Conservation (phyloP, 2,888 invertebrate genomes). For the Epistrophe grossulariae region DNA sequence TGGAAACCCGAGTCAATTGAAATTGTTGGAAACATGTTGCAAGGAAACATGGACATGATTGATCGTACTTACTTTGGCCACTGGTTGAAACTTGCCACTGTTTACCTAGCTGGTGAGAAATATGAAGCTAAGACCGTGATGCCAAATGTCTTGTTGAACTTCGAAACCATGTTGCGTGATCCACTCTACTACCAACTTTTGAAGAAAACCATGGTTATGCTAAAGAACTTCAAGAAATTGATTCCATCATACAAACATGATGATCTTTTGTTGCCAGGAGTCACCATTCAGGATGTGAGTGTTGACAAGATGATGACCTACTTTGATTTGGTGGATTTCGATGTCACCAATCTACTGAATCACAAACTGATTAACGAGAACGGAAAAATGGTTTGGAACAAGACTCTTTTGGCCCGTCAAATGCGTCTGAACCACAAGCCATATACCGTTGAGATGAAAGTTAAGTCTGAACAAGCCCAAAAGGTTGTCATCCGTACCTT, state of each 20-base stretch:
- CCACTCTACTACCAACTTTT: slow-evolving; percentile 90
- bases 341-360: slow-evolving; percentile 83
- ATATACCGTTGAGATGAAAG: slow-evolving; percentile 86
- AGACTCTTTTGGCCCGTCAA: slow-evolving; percentile 85
- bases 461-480: slow-evolving; percentile 85
- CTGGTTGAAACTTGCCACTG: slow-evolving; percentile 79
- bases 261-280: slow-evolving; percentile 86
- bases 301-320: slow-evolving; percentile 87
- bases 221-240: slow-evolving; percentile 86
- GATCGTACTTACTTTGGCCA: slow-evolving; percentile 81
- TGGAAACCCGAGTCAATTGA: slow-evolving; percentile 87
- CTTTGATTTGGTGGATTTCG: slow-evolving; percentile 87
- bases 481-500: slow-evolving; percentile 87
- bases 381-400: slow-evolving; percentile 75
- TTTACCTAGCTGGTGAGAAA: slow-evolving; percentile 79
- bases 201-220: slow-evolving; percentile 86
- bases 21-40: slow-evolving; percentile 87
- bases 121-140: slow-evolving; percentile 77
- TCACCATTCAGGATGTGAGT: slow-evolving; percentile 86
- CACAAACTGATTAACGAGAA: slow-evolving; percentile 74
- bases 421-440: slow-evolving; percentile 88
- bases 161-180: slow-evolving; percentile 88
- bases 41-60: slow-evolving; percentile 84
- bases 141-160: slow-evolving; percentile 87
- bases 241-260: slow-evolving; percentile 87